These are phyloP conservation scores for Tetranychus piercei DNA, from an alignment of 2,888 invertebrate species.

Conservation along the genomic window DNA sequence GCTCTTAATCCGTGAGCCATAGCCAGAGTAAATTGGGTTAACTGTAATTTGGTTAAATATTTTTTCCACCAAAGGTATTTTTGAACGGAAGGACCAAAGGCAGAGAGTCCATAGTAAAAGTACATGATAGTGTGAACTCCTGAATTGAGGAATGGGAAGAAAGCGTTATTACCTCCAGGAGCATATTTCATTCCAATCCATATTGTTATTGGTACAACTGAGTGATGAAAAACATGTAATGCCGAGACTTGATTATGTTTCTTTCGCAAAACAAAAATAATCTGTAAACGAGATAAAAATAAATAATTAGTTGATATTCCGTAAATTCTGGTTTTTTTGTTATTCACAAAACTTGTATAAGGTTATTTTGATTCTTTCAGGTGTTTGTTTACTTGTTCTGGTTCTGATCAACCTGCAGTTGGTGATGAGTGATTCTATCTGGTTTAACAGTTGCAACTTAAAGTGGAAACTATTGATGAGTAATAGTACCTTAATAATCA, in stretches of 20 bases:
- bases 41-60: slow-evolving; percentile 26
- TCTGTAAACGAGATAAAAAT: background rate
- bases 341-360: too few species aligned
- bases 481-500: too few species aligned
- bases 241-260: slow-evolving; percentile 23
- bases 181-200: slow-evolving; percentile 24
- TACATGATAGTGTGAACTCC: slow-evolving; percentile 26
- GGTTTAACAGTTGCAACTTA: too few species aligned
- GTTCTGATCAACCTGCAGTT: too few species aligned
- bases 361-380: too few species aligned
- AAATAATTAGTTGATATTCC: too few species aligned
- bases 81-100: slow-evolving; percentile 25
- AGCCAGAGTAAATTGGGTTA: slow-evolving; percentile 25
- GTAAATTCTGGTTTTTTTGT: too few species aligned
- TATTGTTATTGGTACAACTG: slow-evolving; percentile 22
- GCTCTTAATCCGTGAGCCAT: slow-evolving; percentile 19
- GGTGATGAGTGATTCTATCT: too few species aligned
- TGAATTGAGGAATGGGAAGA: slow-evolving; percentile 26
- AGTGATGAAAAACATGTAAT: slow-evolving; percentile 25
- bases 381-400: too few species aligned
- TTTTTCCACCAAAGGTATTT: slow-evolving; percentile 28
- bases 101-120: slow-evolving; percentile 20
- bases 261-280: slow-evolving; percentile 24
- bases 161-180: slow-evolving; percentile 26
- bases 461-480: too few species aligned